phyloP scores from a whole-genome alignment of 2,797 vertebrate species.

The Hypotaenidia okinawae region DNA sequence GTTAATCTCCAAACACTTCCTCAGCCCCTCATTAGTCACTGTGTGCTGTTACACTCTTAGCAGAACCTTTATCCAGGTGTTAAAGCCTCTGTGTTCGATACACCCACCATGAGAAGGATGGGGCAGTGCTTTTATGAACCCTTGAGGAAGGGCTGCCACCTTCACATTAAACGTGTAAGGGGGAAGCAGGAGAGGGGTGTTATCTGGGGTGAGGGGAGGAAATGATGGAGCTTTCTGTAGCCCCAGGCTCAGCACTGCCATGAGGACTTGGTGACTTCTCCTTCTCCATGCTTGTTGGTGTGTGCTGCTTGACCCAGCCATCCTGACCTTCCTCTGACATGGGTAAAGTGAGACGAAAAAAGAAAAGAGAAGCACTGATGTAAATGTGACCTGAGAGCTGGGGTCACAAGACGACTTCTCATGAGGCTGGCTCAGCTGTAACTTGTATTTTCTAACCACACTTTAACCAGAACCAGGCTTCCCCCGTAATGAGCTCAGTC shows the following conservation, averaged over 20 bases:
- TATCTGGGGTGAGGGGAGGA: not conserved
- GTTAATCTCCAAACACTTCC: constrained; percentile 11
- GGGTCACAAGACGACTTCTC: not conserved
- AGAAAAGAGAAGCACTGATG: not conserved
- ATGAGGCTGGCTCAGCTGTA: not conserved
- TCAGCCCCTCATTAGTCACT: not conserved
- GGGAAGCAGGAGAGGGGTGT: not conserved
- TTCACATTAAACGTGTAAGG: not conserved
- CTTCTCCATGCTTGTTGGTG: not conserved
- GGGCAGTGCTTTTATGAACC: not conserved
- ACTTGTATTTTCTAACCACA: not conserved
- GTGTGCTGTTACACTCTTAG: not conserved
- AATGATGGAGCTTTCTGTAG: not conserved
- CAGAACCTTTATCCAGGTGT: not conserved
- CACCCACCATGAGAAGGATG: not conserved
- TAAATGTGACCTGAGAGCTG: accelerated
- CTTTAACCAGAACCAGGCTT: not conserved
- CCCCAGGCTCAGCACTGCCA: not conserved
- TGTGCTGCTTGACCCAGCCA: accelerated
- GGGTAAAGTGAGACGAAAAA: accelerated
- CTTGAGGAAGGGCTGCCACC: not conserved
- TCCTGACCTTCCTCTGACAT: not conserved
- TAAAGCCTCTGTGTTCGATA: not conserved
- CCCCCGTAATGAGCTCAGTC: not conserved
- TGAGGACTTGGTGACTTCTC: not conserved